Evolutionary conservation across 2,113 vertebrate species (phyloP), one percentile per base, ranked within the genome.

Genomic region (Takifugu flavidus): DNA sequence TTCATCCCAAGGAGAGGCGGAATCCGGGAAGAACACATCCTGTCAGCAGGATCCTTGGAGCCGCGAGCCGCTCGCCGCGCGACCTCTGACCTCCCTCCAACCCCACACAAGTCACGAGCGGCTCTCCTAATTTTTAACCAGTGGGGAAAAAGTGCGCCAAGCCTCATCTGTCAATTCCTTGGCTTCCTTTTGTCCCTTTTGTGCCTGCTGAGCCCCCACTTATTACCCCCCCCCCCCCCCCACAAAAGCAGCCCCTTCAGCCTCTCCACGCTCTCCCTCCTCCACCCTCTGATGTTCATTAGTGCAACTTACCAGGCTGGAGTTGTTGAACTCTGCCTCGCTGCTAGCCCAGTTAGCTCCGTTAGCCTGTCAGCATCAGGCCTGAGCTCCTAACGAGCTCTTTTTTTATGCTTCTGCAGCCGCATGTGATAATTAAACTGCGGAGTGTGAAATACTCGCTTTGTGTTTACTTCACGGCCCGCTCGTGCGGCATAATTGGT

Each of bases 371-470:
- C 76, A 72, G 70, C 43, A 2, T 70, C 70, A 84, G 72, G 66
- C 74, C 82, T 89, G 79, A 58, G 34, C 67, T 0, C 66, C 84
- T 91, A 90, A 91, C 79, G 70, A 87, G 86, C 67, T 67, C 47
- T 49, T 78, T 78, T 84, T 90, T 89, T 89, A 83, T 84, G 75
- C 80, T 72, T 84, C 85, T 72, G 70, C 82, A 75, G 72, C 75
- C 65, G 68, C 65, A 67, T 77, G 88, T 82, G 82, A 88, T 87
- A 89, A 89, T 88, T 85, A 86, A 86, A 80, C 71, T 71, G 80
- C 65, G 44, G 81, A 74, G 86, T 64, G 82, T 75, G 77, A 86
- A 80, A 69, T 67, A 67, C 72, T 74, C 59, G 62, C 74, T 79
- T 72, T 62, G 72, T 81, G 75, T 86, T 82, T 82, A 63, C 72